These are phyloP conservation scores for Trachops cirrhosus DNA, from an alignment of 2,797 vertebrate genomes.

Conservation along the genomic window DNA sequence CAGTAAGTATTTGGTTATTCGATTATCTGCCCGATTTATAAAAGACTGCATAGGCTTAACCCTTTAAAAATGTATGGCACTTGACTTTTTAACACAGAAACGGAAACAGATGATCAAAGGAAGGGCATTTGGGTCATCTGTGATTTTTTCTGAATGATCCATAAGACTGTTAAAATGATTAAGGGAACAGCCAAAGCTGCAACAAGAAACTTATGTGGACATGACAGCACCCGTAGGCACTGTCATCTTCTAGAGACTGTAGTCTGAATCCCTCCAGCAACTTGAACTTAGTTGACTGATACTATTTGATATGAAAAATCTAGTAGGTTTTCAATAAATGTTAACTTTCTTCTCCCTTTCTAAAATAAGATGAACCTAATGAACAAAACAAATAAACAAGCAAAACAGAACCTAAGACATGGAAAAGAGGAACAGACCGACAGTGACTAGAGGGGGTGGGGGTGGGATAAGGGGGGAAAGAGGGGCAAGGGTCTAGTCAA, in stretches of 20 bases:
- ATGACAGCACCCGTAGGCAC: fast-evolving
- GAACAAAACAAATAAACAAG: too few relatives aligned
- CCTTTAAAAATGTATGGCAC: background rate
- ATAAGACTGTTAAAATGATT: background rate
- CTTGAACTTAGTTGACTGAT: background rate
- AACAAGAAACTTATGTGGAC: background rate
- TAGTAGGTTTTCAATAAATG: background rate
- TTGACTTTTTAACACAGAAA: background rate
- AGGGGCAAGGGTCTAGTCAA: too few relatives aligned
- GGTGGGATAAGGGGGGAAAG: too few relatives aligned
- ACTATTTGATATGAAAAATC: background rate
- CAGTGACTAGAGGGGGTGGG: too few relatives aligned
- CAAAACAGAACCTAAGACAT: too few relatives aligned
- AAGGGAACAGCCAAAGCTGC: background rate
- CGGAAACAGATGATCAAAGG: background rate
- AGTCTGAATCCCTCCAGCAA: background rate
- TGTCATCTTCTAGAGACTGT: background rate
- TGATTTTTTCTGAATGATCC: background rate
- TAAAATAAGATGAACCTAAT: background rate
- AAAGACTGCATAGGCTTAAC: background rate
- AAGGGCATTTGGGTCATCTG: background rate
- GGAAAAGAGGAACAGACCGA: too few relatives aligned
- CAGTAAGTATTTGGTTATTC: background rate
- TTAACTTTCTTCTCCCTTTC: background rate
- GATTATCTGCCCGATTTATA: background rate